Evolutionary conservation across 2,888 invertebrate genomes (phyloP).

Genomic region (Leptura quadrifasciata): DNA sequence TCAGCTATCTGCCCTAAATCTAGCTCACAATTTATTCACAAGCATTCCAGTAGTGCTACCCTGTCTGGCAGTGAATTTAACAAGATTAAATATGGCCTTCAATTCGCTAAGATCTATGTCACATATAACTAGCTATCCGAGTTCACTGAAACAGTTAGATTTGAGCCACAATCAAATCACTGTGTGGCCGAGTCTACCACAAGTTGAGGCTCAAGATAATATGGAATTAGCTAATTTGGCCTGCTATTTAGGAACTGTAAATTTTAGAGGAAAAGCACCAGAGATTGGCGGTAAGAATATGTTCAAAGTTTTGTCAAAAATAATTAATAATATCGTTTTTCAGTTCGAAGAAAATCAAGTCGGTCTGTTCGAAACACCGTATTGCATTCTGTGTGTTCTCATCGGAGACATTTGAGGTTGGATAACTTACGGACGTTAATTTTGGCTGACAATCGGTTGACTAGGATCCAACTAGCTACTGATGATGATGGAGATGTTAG

Average conservation of each 20-base stretch:
- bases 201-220: conserved; percentile 78
- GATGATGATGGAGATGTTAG: conserved; percentile 85
- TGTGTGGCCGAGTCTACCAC: conserved; percentile 91
- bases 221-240: conserved; percentile 82
- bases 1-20: conserved; percentile 85
- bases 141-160: conserved; percentile 92
- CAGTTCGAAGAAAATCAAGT: conserved; percentile 75
- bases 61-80: conserved; percentile 91
- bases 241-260: conserved; percentile 76
- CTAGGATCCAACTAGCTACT: conserved; percentile 86
- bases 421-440: conserved; percentile 89
- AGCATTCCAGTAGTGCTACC: conserved; percentile 91
- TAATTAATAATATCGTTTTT: conserved; percentile 6
- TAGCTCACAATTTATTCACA: conserved; percentile 93
- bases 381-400: conserved; percentile 88
- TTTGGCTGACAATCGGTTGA: conserved; percentile 90
- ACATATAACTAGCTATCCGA: conserved; percentile 92
- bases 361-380: conserved; percentile 83
- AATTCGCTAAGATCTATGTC: conserved; percentile 90
- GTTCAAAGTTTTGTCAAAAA: not conserved
- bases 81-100: conserved; percentile 92
- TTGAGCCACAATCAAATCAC: conserved; percentile 93
- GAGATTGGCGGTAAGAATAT: conserved; percentile 67
- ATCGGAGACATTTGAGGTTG: conserved; percentile 88
- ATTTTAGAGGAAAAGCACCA: conserved; percentile 67